Evolutionary conservation across 1,140 invertebrate genomes (phyloP).

Genomic region (Artemia franciscana): DNA sequence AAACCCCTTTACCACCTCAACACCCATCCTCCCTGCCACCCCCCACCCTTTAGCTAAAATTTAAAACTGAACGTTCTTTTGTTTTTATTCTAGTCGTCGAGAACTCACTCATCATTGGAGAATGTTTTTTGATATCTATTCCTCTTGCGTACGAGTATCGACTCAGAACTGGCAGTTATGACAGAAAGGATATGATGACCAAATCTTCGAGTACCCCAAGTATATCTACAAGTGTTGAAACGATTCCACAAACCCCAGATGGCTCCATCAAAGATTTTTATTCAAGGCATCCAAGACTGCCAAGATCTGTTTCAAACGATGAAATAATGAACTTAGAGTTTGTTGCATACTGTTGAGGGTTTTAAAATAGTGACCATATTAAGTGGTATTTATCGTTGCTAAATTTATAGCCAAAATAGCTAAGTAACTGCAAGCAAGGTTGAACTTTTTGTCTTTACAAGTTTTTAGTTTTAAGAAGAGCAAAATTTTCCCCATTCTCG

Average conservation of each 20-base stretch:
- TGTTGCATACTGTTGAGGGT: no score
- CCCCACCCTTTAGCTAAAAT: no score
- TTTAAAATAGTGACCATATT: no score
- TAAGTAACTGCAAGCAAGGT: no score
- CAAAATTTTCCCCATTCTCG: no score
- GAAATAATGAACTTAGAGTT: neutral
- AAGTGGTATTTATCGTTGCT: no score
- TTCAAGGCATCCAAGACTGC: neutral
- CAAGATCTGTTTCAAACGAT: neutral
- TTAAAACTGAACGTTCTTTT: no score
- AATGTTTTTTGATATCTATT: neutral
- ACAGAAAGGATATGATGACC: neutral
- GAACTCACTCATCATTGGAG: neutral
- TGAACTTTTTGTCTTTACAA: no score
- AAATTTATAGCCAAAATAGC: no score
- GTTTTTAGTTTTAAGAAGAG: no score
- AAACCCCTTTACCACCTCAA: no score
- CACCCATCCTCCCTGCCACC: no score
- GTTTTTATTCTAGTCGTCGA: neutral
- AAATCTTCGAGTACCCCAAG: neutral
- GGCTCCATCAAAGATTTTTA: neutral
- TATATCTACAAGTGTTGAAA: neutral
- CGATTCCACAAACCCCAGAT: neutral
- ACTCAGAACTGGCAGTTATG: neutral
- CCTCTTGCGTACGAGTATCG: neutral